Base-by-base conservation (phyloP, 2,113 vertebrate genomes). In the Halcyon malimbica region DNA sequence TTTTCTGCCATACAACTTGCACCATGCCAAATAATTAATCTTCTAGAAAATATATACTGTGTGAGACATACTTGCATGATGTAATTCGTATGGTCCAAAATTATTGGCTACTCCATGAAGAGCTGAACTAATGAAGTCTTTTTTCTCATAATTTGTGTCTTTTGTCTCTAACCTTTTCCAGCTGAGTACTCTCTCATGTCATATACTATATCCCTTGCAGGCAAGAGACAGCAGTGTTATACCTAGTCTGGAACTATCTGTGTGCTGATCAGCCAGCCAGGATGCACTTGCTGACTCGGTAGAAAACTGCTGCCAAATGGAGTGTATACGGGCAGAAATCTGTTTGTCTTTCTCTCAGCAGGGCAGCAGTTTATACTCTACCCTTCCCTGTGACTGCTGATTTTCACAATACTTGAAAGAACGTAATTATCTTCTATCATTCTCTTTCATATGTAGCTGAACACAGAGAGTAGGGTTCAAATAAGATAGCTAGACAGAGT, bases 271-370 rank as follows among this genome's bases (percentile, higher is more conserved):
- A 94, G 83, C 91, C 87, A 89, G 76, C 65, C 44, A 68, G 89
- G 65, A 59, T 91, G 87, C 80, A 76, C 69, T 96, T 96, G 96
- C 95, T 96, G 94, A 96, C 95, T 96, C 0, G 33, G 48, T 96
- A 81, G 89, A 96, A 97, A 96, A 89, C 91, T 87, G 60, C 89
- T 94, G 95, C 83, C 93, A 97, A 97, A 96, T 95, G 89, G 87
- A 94, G 89, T 96, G 89, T 84, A 16, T 31, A 89, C 0, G 0
- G 83, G 74, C 91, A 91, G 89, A 93, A 96, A 95, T 89, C 87
- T 89, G 82, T 97, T 96, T 95, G 93, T 91, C 83, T 95, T 92
- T 84, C 91, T 93, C 89, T 91, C 95, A 96, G 95, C 83, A 94
- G 81, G 77, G 75, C 35, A 68, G 51, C 84, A 87, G 86, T 95